Evolutionary conservation across 2,797 vertebrate genomes (phyloP).

Genomic region (Busarellus nigricollis): DNA sequence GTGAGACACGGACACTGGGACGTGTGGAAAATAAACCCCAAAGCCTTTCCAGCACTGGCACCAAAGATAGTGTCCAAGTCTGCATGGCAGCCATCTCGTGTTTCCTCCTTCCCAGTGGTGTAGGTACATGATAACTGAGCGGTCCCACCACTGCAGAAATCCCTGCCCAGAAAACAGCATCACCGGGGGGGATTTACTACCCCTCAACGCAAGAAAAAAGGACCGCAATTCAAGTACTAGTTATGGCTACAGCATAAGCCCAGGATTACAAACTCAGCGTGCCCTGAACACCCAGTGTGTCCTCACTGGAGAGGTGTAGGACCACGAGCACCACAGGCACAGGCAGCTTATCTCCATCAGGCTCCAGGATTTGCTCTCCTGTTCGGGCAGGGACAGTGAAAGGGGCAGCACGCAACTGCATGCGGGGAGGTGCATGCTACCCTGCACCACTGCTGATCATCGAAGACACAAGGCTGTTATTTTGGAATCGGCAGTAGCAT

Average conservation of each 20-base stretch:
- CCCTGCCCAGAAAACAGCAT: not conserved
- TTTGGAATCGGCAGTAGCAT: accelerated
- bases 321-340: not conserved
- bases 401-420: accelerated
- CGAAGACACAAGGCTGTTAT: accelerated
- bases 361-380: not conserved
- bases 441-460: not conserved
- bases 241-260: not conserved
- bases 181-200: not conserved
- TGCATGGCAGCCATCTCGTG: accelerated
- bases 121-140: not conserved
- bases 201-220: not conserved
- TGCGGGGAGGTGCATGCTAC: accelerated
- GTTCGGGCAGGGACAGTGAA: accelerated
- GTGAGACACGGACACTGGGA: accelerated
- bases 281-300: not conserved
- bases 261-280: not conserved
- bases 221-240: not conserved
- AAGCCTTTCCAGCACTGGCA: accelerated
- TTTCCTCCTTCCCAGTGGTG: not conserved
- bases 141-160: not conserved
- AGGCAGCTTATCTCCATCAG: not conserved
- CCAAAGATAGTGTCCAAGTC: not conserved
- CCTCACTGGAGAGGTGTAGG: not conserved
- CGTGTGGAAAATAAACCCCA: not conserved